These are phyloP conservation scores for Sturnus vulgaris DNA, from an alignment of 2,113 vertebrate species.

Conservation along the genomic window DNA sequence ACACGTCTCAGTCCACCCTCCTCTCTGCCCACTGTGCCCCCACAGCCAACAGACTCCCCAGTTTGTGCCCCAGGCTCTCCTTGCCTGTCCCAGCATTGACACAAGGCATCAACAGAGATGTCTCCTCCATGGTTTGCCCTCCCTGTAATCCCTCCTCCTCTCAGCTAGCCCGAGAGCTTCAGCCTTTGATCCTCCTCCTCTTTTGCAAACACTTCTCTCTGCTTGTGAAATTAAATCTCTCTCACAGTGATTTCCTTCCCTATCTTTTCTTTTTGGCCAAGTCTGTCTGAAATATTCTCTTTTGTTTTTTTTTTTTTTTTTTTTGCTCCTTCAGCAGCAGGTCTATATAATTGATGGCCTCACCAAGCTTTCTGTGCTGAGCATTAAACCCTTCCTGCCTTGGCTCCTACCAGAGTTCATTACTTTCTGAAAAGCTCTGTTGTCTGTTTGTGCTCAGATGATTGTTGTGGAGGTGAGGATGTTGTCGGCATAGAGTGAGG, in stretches of 20 bases:
- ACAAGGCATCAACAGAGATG: neutral
- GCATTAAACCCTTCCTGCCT: constrained; percentile 69
- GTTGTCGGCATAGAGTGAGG: constrained; percentile 45
- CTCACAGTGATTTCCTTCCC: constrained; percentile 54
- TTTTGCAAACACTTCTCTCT: constrained; percentile 36
- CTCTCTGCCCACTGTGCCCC: neutral
- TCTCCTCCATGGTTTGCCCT: neutral
- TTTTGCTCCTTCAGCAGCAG: constrained; percentile 49
- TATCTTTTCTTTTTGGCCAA: constrained; percentile 56
- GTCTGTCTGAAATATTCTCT: constrained; percentile 63
- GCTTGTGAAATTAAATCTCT: constrained; percentile 55
- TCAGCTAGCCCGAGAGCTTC: neutral
- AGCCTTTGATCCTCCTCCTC: constrained; percentile 28
- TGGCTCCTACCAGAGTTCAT: constrained; percentile 70
- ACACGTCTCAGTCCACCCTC: neutral
- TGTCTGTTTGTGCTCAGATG: constrained; percentile 73
- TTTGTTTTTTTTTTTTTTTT: neutral
- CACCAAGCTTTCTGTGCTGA: constrained; percentile 45
- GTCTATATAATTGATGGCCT: constrained; percentile 73
- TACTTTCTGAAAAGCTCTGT: constrained; percentile 75
- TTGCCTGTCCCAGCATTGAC: neutral
- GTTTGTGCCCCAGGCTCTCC: fast-evolving
- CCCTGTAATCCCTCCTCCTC: neutral
- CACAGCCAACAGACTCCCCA: fast-evolving
- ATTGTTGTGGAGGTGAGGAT: constrained; percentile 67